Percentiles rank a stretch among this genome's conserved stretches.
Conservation (phyloP, 2,113 vertebrate genomes). For the Eurypyga helias region DNA sequence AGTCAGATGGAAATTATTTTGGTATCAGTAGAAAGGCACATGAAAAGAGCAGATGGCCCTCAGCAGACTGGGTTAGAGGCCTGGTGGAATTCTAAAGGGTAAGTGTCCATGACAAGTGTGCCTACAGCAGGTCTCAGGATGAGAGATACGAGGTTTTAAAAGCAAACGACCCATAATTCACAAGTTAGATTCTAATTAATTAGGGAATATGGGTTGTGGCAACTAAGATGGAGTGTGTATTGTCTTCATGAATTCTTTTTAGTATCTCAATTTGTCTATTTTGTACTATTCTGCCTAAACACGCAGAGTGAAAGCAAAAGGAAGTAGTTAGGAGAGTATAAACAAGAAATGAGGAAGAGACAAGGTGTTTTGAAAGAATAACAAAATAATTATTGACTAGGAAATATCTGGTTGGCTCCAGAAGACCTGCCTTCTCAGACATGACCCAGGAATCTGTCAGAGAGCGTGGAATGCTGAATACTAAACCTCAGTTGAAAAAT, state of each 20-base stretch:
- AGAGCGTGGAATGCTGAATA: neutral
- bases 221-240: neutral
- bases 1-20: conserved; percentile 68
- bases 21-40: conserved; percentile 46
- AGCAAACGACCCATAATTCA: neutral
- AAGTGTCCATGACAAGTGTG: neutral
- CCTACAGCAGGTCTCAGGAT: neutral
- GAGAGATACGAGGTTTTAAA: neutral
- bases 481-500: neutral
- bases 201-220: neutral
- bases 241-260: neutral
- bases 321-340: neutral
- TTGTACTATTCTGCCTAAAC: neutral
- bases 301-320: neutral
- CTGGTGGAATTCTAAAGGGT: conserved; percentile 14
- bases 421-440: neutral
- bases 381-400: neutral
- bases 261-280: neutral
- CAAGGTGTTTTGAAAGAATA: neutral
- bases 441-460: neutral
- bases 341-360: neutral
- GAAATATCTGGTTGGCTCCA: neutral
- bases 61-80: conserved; percentile 28
- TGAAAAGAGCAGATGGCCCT: conserved; percentile 49
- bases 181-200: neutral